These are phyloP conservation scores for Limnephilus lunatus DNA, from an alignment of 2,888 invertebrate species.

Conservation along the genomic window DNA sequence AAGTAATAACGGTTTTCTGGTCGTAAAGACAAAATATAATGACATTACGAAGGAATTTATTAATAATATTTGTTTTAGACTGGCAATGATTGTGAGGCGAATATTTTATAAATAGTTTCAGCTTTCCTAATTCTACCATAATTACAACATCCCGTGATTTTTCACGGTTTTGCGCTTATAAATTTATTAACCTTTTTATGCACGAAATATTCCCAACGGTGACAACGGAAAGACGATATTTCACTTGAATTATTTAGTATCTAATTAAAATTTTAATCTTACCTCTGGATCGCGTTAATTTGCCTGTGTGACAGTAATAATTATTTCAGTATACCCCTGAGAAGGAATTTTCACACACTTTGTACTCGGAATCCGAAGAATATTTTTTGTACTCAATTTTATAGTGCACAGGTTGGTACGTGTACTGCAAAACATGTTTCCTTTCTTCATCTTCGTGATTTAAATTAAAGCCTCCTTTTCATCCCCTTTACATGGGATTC, in stretches of 20 bases:
- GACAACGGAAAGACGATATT: neutral
- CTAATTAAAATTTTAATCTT: neutral
- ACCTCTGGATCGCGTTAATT: neutral
- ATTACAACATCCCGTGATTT: too few relatives aligned
- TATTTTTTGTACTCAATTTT: neutral
- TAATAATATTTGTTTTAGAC: too few relatives aligned
- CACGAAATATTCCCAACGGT: neutral
- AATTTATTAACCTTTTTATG: neutral
- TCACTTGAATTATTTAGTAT: neutral
- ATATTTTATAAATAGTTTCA: too few relatives aligned
- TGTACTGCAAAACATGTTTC: neutral
- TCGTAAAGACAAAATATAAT: too few relatives aligned
- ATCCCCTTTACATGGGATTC: neutral
- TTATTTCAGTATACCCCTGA: neutral
- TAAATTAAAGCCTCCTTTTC: neutral
- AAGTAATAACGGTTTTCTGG: too few relatives aligned
- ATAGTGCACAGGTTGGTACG: neutral
- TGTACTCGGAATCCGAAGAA: neutral
- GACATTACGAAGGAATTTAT: too few relatives aligned
- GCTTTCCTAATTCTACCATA: too few relatives aligned
- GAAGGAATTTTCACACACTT: neutral
- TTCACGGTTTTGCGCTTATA: too few relatives aligned
- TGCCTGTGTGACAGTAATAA: neutral
- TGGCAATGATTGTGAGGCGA: too few relatives aligned
- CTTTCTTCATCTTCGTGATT: neutral